Conservation (phyloP, 2,113 vertebrate species). For the Chelonoidis abingdonii region DNA sequence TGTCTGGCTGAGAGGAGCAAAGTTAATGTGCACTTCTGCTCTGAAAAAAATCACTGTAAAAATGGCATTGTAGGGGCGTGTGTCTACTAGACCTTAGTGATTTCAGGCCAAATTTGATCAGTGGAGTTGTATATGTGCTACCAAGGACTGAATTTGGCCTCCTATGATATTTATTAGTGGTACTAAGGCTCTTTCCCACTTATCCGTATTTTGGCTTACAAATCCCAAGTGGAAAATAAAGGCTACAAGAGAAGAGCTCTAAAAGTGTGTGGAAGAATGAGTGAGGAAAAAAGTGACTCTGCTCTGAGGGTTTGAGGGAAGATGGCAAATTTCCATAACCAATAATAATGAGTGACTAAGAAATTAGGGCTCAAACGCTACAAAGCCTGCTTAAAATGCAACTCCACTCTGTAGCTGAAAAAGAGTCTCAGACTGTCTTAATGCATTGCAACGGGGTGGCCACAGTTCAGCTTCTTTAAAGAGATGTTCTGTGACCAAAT, state of each 20-base stretch:
- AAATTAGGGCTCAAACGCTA: background rate
- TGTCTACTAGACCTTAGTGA: background rate
- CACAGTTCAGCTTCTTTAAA: background rate
- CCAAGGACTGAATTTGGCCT: background rate
- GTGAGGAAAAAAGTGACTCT: background rate
- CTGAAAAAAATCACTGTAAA: background rate
- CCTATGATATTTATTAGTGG: background rate
- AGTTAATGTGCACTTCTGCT: accelerated
- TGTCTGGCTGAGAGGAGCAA: background rate
- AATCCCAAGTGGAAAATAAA: background rate
- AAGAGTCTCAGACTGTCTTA: background rate
- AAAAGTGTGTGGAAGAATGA: background rate
- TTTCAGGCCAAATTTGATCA: background rate
- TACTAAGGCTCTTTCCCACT: background rate
- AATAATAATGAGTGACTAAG: background rate
- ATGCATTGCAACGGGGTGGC: background rate
- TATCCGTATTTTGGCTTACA: background rate
- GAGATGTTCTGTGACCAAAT: background rate
- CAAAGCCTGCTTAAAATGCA: background rate
- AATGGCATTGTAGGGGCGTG: background rate
- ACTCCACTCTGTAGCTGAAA: background rate
- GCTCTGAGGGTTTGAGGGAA: background rate
- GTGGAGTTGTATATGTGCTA: background rate
- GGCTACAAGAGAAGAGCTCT: background rate
- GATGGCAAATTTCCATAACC: background rate